A percentile compares a stretch with the other conserved stretches of the same genome.
Conservation (phyloP, 1,140 invertebrate species). For the Steinernema khuongi region DNA sequence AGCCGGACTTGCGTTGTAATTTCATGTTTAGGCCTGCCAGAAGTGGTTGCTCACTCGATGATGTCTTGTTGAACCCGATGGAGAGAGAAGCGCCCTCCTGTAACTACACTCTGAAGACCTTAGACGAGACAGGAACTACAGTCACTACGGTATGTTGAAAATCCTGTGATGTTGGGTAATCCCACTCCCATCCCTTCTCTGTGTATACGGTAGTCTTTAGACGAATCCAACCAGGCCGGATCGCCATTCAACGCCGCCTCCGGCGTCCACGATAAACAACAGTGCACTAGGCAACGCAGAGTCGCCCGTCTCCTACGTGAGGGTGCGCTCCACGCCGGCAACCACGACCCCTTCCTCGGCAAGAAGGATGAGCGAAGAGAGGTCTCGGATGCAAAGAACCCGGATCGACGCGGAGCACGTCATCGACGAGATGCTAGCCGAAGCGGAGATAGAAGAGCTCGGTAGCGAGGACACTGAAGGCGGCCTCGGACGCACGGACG, state of each 20-base stretch:
- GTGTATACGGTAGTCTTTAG: too few relatives aligned
- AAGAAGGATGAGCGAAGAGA: neutral
- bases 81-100: constrained; percentile 26
- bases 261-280: neutral
- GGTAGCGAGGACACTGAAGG: neutral
- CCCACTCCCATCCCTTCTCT: too few relatives aligned
- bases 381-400: neutral
- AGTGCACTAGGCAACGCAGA: neutral
- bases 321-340: neutral
- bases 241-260: neutral
- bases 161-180: too few relatives aligned
- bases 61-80: constrained; percentile 27
- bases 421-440: neutral
- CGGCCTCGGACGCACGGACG: too few relatives aligned
- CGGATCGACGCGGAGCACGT: neutral
- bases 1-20: neutral
- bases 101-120: constrained; percentile 1
- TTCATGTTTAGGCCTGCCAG: constrained; percentile 3
- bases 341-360: neutral
- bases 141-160: constrained; percentile 14
- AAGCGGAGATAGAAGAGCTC: neutral
- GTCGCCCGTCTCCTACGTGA: neutral
- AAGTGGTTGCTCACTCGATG: constrained; percentile 16
- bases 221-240: neutral
- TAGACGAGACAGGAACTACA: neutral